These are phyloP conservation scores for Girardinus metallicus DNA, from an alignment of 2,797 vertebrate genomes.

Conservation along the genomic window DNA sequence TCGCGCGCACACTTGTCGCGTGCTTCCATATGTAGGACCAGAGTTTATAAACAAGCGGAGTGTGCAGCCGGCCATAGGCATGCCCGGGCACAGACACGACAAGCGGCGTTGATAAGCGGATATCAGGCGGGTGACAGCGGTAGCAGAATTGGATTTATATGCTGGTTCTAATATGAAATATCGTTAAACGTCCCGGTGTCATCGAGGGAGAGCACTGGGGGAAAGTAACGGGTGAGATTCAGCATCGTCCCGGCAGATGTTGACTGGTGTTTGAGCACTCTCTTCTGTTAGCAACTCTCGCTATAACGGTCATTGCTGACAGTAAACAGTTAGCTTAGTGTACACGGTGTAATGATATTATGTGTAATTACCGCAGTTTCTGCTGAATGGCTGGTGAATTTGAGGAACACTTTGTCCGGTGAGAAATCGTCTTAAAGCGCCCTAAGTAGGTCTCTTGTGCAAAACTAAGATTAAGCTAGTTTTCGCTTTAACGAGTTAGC, in stretches of 20 bases:
- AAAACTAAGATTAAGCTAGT: not conserved
- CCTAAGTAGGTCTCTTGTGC: not conserved
- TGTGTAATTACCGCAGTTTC: not conserved
- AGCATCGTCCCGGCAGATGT: not conserved
- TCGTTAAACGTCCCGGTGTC: not conserved
- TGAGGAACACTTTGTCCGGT: not conserved
- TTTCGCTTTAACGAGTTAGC: not conserved
- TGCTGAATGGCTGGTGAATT: not conserved
- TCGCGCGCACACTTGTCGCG: not conserved
- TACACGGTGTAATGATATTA: not conserved
- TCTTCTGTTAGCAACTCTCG: not conserved
- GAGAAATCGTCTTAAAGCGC: not conserved
- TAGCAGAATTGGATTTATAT: not conserved
- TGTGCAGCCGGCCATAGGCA: slow-evolving; percentile 45
- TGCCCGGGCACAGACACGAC: slow-evolving; percentile 57
- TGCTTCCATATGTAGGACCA: not conserved
- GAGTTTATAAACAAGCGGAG: slow-evolving; percentile 55
- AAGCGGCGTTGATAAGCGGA: slow-evolving; percentile 12
- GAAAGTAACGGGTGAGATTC: not conserved
- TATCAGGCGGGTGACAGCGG: not conserved
- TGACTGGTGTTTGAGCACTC: not conserved
- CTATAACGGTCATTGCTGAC: not conserved
- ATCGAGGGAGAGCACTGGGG: not conserved
- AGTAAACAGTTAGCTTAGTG: not conserved
- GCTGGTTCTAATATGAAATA: not conserved